Base-by-base conservation (phyloP, 2,888 invertebrate species). In the Spilarctia lutea region DNA sequence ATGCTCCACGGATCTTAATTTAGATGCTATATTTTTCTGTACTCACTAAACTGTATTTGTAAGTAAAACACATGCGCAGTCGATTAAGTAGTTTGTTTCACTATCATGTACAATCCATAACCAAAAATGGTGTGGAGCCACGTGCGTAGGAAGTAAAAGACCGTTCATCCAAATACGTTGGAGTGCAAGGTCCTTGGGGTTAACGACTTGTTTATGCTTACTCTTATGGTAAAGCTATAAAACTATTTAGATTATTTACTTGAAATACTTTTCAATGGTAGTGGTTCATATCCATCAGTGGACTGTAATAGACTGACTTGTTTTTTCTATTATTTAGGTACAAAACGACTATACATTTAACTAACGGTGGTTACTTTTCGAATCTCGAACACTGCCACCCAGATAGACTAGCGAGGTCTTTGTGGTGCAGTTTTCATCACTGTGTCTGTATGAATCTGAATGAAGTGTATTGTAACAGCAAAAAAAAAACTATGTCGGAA, bases 101-200 rank as follows among this genome's bases (percentile, higher is more conserved):
- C 52, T 60, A 73, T 79, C 66, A 73, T 68, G 78, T 81, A 67
- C 74, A 85, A 76, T 74, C 71, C 71, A 65, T 48, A 68, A 52
- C 85, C 82, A 75, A 72, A 80, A 63, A 80, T 63, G 85, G 84
- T 33, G 20, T 24, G 68, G 33, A 65, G 52, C 76, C 80, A 78
- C 81, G 83, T 85, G 85, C 83, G 84, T 85, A 81, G 85, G 84
- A 81, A 79, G 82, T 74, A 76, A 81, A 84, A 81, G 67, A 81
- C 80, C 56, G 79, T 75, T 79, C 63, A 48, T 66, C 80, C 82
- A 78, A 85, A 85, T 83, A 82, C 69, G 84, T 65, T 68, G 63
- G 33, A 74, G 73, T 52, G 76, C 84, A 84, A 84, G 83, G 83
- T 77, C 81, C 75, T 74, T 48, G 75, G 76, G 85, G 85, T 85